Conservation (phyloP, 2,797 vertebrate species). For the Fratercula arctica region DNA sequence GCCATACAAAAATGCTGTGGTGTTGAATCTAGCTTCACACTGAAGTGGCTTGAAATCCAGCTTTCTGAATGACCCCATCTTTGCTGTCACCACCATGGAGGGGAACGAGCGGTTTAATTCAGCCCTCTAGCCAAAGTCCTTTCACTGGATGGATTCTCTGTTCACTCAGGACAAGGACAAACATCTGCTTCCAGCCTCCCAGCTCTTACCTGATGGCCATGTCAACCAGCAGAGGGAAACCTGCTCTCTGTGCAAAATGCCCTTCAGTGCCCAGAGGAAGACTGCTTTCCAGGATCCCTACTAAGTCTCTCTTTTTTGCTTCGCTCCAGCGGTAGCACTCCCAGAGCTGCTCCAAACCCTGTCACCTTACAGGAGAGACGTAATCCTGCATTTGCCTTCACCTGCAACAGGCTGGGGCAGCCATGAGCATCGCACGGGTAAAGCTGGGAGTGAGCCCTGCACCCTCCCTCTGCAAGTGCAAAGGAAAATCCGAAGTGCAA, state of each 20-base stretch:
- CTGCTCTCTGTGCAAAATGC: not conserved
- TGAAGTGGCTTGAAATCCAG: not conserved
- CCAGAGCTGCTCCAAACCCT: not conserved
- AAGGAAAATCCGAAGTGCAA: not conserved
- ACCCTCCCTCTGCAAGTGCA: not conserved
- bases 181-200: not conserved
- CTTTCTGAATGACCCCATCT: not conserved
- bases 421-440: not conserved
- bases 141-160: not conserved
- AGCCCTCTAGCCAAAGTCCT: not conserved
- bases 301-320: not conserved
- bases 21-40: not conserved
- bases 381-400: not conserved
- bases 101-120: not conserved
- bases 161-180: not conserved
- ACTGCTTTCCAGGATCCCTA: not conserved
- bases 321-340: not conserved
- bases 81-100: not conserved
- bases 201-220: not conserved
- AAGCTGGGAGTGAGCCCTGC: not conserved
- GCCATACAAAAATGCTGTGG: not conserved
- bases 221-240: not conserved
- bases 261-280: not conserved
- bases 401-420: not conserved
- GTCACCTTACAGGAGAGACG: not conserved